Evolutionary conservation across 2,113 vertebrate genomes (phyloP).

Genomic region (Ariopsis seemanni): DNA sequence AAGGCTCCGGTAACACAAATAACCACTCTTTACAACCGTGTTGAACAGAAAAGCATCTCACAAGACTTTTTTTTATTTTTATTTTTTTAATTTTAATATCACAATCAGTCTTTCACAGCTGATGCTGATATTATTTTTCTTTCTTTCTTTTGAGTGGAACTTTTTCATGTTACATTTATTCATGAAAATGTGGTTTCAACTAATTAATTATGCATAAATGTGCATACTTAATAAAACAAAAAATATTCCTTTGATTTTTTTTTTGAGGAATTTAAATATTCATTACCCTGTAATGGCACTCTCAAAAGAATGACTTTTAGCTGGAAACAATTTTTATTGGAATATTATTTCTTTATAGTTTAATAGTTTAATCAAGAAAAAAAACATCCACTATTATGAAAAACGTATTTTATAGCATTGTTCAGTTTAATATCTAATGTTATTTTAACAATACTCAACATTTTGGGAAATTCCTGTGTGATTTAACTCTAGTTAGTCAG

Average conservation of each 20-base stretch:
- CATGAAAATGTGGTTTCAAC: not conserved
- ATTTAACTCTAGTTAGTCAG: no score
- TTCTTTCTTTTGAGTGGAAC: not conserved
- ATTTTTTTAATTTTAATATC: not conserved
- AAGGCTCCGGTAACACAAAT: not conserved
- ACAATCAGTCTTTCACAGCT: not conserved
- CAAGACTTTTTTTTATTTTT: not conserved
- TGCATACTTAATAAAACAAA: not conserved
- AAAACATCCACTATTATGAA: not conserved
- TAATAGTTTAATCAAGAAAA: not conserved
- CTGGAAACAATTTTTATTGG: not conserved
- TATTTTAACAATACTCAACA: not conserved
- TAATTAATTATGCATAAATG: not conserved
- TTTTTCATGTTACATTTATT: not conserved
- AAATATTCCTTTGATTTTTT: not conserved
- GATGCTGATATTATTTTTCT: not conserved
- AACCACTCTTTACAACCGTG: not conserved
- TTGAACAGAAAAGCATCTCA: not conserved
- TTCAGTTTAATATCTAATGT: not conserved
- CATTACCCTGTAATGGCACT: not conserved
- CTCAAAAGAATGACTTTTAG: not conserved
- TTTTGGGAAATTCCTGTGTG: not conserved
- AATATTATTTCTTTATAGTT: not conserved
- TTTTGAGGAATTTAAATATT: not conserved
- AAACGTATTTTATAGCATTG: not conserved